Conservation (phyloP, 2,113 vertebrate genomes). For the Porphyrio hochstetteri region DNA sequence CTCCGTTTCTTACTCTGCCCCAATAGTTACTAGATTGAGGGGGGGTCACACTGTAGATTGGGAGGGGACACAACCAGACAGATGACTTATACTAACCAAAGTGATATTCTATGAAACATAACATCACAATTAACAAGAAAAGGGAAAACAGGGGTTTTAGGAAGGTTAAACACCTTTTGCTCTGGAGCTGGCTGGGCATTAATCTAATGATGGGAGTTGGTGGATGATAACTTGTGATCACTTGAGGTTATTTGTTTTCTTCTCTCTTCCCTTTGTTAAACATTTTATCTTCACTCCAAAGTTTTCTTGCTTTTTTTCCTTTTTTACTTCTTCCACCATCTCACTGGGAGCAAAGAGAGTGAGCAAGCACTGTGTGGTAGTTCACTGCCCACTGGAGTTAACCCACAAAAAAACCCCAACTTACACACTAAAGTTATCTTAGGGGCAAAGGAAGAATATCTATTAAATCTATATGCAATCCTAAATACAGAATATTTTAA, state of each 20-base stretch:
- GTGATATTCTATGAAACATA: not conserved
- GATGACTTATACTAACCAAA: not conserved
- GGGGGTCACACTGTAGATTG: not conserved
- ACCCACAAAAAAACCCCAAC: not conserved
- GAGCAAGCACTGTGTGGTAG: not conserved
- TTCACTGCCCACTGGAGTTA: not conserved
- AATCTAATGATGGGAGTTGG: not conserved
- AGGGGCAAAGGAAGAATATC: not conserved
- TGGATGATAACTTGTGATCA: not conserved
- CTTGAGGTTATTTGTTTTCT: not conserved
- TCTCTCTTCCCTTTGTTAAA: not conserved
- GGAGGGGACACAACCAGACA: not conserved
- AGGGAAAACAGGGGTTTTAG: not conserved
- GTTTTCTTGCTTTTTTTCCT: not conserved
- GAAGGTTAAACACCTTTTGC: not conserved
- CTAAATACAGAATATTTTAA: not conserved
- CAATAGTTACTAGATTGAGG: not conserved
- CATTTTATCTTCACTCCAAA: not conserved
- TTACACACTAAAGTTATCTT: not conserved
- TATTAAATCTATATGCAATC: not conserved
- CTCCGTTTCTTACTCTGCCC: not conserved
- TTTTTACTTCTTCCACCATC: not conserved
- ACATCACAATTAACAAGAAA: rapidly evolving
- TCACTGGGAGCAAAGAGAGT: not conserved
- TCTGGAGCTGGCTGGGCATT: not conserved